phyloP scores from a whole-genome alignment of 2,113 vertebrate species.

The Myotis brandtii region DNA sequence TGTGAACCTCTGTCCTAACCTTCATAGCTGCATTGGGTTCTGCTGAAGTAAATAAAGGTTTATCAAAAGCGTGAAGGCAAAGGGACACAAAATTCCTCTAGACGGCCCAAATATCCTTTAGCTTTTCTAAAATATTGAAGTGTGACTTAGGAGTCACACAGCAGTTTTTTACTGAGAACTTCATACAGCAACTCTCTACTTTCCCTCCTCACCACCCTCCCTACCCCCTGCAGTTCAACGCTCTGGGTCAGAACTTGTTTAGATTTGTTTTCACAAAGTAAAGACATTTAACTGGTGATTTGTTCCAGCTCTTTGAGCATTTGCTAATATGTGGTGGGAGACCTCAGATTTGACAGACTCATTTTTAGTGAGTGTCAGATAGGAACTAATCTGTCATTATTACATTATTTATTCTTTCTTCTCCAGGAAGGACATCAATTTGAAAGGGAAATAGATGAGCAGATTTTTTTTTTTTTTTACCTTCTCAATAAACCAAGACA shows the following conservation, averaged over 20 bases:
- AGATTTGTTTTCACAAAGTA: conserved; percentile 71
- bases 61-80: conserved; percentile 21
- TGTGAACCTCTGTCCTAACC: neutral
- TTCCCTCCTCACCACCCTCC: neutral
- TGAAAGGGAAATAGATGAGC: conserved; percentile 76
- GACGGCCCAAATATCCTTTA: conserved; percentile 22
- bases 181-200: neutral
- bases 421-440: conserved; percentile 75
- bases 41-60: conserved; percentile 1
- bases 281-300: conserved; percentile 72
- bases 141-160: neutral
- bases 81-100: conserved; percentile 4
- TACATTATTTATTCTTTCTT: conserved; percentile 80
- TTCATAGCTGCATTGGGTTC: neutral
- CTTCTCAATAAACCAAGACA: conserved; percentile 48
- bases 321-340: conserved; percentile 72
- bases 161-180: conserved; percentile 34
- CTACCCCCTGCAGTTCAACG: neutral
- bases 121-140: conserved; percentile 19
- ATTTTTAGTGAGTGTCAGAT: conserved; percentile 71
- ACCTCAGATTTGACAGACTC: conserved; percentile 71
- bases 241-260: conserved; percentile 48
- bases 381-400: conserved; percentile 76
- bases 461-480: conserved; percentile 67
- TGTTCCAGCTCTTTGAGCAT: conserved; percentile 75